These are phyloP conservation scores for Drosophila teissieri DNA, from an alignment of 1,140 invertebrate genomes.

Conservation along the genomic window DNA sequence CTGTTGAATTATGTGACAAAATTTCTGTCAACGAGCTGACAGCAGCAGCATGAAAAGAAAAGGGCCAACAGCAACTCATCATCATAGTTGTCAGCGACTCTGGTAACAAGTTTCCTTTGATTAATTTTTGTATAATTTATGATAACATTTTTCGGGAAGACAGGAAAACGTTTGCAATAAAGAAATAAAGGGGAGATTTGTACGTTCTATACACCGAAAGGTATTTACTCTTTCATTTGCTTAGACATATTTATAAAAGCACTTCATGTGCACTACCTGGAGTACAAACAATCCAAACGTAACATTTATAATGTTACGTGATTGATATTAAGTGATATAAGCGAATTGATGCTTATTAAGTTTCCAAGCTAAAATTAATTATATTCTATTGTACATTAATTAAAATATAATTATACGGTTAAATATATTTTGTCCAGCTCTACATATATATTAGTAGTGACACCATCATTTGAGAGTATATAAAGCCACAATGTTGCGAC, in stretches of 20 bases:
- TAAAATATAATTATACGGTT: too few species aligned
- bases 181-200: slow-evolving; percentile 2
- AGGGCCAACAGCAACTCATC: slow-evolving; percentile 60
- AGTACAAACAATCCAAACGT: too few species aligned
- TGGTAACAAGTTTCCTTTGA: slow-evolving; percentile 67
- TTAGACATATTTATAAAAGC: too few species aligned
- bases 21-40: slow-evolving; percentile 73
- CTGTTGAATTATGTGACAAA: slow-evolving; percentile 81
- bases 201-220: background rate
- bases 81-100: slow-evolving; percentile 47
- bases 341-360: background rate
- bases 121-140: slow-evolving; percentile 75
- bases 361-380: background rate
- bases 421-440: too few species aligned
- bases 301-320: background rate
- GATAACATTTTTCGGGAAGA: slow-evolving; percentile 38
- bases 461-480: slow-evolving; percentile 25
- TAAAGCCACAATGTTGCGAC: slow-evolving; percentile 57
- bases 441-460: background rate
- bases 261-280: too few species aligned
- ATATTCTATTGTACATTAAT: too few species aligned
- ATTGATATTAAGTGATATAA: background rate
- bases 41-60: slow-evolving; percentile 18
- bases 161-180: slow-evolving; percentile 9
- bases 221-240: background rate